Base-by-base conservation (phyloP, 1,140 invertebrate species). In the Drosophila repletoides region DNA sequence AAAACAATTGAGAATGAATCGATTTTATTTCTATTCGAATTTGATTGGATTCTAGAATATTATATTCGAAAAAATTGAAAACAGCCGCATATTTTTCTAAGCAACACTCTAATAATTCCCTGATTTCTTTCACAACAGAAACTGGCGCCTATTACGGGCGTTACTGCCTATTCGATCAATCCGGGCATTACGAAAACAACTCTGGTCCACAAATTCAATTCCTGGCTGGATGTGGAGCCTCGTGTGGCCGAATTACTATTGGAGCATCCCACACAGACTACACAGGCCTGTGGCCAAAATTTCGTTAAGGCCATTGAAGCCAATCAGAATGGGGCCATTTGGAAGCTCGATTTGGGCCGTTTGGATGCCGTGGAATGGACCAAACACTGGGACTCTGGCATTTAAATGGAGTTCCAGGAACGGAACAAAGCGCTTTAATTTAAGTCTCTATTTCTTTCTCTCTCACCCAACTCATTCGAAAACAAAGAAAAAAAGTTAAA, bases 301-400 rank as follows among this genome's bases (percentile, higher is more conserved):
- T 80, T 88, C 24, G 80, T 88, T n/a, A 80, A 87, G 73, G 86
- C 86, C 12, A 88, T 89, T 19, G 76, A 88, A 41, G 46, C 66
- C 14, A 88, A 88, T 26, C 15, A 88, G 67, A 88, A 88, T 36
- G 86, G 86, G 2, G 88, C 76, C 22, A 76, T 89, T 40, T 88
- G 86, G 86, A 86, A 81, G 14, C 34, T 86, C 46, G 84, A 88
- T 22, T 9, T 72, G 29, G 84, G 77, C 7, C 75, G 45, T 3
- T 40, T 88, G 41, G 77, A 88, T 6, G 4, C 64, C 49, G 51
- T 88, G 12, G 33, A 72, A 14, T 87, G 83, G 83, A 52, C 53
- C 59, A 66, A 72, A 55, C 73, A 87, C 72, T 87, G 81, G 81
- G 81, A 87, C 29, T 87, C 83, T 1, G 41, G 53, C 28, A 87